phyloP scores from a whole-genome alignment of 2,797 vertebrate species.

The Euthynnus affinis region DNA sequence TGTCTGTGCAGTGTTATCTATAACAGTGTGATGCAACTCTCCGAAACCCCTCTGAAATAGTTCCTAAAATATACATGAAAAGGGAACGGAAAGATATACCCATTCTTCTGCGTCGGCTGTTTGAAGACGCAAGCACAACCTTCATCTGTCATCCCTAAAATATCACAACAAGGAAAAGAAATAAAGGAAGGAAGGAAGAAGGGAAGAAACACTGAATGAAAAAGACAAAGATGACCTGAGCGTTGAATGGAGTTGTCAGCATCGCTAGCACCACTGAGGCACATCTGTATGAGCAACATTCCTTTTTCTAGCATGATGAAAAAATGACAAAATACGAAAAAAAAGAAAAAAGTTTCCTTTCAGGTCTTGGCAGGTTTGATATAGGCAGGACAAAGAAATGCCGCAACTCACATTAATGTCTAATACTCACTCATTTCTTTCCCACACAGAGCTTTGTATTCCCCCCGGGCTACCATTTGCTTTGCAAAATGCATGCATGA shows the following conservation, averaged over 20 bases:
- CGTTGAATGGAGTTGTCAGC: constrained; percentile 52
- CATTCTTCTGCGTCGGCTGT: constrained; percentile 58
- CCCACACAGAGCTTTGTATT: constrained; percentile 75
- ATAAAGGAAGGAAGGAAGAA: constrained; percentile 25
- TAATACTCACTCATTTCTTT: constrained; percentile 69
- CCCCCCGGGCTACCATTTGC: constrained; percentile 77
- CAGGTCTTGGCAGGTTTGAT: constrained; percentile 64
- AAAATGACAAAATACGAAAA: constrained; percentile 45
- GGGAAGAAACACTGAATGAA: constrained; percentile 31
- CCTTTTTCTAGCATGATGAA: constrained; percentile 21
- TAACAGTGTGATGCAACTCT: constrained; percentile 77
- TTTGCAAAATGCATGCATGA: constrained; percentile 82
- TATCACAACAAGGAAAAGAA: constrained; percentile 53
- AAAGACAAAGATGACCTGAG: constrained; percentile 32
- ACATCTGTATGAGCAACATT: constrained; percentile 48
- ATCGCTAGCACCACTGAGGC: constrained; percentile 23
- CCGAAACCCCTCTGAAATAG: constrained; percentile 80
- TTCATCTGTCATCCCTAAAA: constrained; percentile 72
- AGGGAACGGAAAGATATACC: constrained; percentile 68
- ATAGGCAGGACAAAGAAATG: constrained; percentile 59
- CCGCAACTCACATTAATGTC: constrained; percentile 70
- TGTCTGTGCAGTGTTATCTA: constrained; percentile 68
- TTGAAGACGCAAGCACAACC: constrained; percentile 67
- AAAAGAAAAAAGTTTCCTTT: constrained; percentile 51
- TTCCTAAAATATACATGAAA: constrained; percentile 84